Evolutionary conservation across 2,113 vertebrate genomes (phyloP).

Genomic region (Taxidea taxus): DNA sequence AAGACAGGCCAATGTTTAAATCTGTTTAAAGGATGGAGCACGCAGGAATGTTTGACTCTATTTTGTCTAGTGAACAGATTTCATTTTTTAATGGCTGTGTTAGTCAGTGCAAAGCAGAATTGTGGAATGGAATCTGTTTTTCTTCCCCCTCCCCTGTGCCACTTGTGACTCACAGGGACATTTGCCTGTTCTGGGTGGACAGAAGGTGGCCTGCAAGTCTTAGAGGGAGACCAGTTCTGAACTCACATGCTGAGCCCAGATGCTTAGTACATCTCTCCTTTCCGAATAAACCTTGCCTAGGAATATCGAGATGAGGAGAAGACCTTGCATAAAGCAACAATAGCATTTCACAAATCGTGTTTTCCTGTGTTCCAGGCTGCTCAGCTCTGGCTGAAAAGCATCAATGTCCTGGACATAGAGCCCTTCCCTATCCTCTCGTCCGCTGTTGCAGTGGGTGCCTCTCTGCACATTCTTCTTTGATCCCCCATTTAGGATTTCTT

Average conservation of each 20-base stretch:
- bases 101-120: not conserved
- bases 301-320: not conserved
- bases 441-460: not conserved
- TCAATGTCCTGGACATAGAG: not conserved
- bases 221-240: not conserved
- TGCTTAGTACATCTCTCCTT: not conserved
- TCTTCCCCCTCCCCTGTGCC: rapidly evolving
- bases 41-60: conserved; percentile 51
- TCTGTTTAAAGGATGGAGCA: conserved; percentile 13
- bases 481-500: not conserved
- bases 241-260: not conserved
- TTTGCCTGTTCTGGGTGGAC: not conserved
- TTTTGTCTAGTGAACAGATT: conserved; percentile 51
- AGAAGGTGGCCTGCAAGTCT: not conserved
- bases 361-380: not conserved
- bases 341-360: not conserved
- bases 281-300: not conserved
- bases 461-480: not conserved
- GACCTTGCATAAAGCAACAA: not conserved
- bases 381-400: not conserved
- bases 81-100: not conserved
- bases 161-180: not conserved
- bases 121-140: not conserved
- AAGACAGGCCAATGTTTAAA: conserved; percentile 50
- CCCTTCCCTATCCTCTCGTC: not conserved